Conservation (phyloP, 2,888 invertebrate species). For the Eremobia ochroleuca region DNA sequence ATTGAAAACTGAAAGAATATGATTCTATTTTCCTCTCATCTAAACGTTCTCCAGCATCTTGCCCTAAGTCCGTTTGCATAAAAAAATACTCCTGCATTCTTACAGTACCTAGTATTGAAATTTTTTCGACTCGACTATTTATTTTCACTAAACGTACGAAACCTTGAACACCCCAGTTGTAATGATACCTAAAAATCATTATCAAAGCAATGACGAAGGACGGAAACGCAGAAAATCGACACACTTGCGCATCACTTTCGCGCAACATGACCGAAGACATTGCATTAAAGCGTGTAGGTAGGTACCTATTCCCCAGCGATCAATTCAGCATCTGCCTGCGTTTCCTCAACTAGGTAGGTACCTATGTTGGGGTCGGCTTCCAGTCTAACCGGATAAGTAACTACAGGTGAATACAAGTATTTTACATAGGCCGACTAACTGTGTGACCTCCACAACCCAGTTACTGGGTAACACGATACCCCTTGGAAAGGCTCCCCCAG, state of each 20-base stretch:
- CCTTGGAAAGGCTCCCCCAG: too few species aligned
- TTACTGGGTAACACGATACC: neutral
- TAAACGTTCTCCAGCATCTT: neutral
- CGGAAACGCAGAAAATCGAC: neutral
- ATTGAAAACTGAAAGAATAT: neutral
- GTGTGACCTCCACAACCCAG: neutral
- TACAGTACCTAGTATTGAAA: neutral
- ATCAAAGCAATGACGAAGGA: neutral
- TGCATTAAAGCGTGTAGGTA: neutral
- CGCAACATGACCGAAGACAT: neutral
- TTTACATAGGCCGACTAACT: too few species aligned
- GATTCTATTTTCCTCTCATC: neutral
- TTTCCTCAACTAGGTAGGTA: neutral
- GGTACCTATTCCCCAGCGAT: neutral
- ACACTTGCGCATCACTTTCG: neutral
- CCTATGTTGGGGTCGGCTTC: neutral
- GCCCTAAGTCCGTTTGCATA: neutral
- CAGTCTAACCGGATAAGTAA: neutral
- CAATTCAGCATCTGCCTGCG: neutral
- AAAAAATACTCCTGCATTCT: neutral
- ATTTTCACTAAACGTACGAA: neutral
- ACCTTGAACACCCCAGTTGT: too few species aligned
- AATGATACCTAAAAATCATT: neutral
- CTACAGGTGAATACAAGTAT: too few species aligned
- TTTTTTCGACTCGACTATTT: neutral